phyloP scores from a whole-genome alignment of 1,140 invertebrate genomes.

The Anadara kagoshimensis region DNA sequence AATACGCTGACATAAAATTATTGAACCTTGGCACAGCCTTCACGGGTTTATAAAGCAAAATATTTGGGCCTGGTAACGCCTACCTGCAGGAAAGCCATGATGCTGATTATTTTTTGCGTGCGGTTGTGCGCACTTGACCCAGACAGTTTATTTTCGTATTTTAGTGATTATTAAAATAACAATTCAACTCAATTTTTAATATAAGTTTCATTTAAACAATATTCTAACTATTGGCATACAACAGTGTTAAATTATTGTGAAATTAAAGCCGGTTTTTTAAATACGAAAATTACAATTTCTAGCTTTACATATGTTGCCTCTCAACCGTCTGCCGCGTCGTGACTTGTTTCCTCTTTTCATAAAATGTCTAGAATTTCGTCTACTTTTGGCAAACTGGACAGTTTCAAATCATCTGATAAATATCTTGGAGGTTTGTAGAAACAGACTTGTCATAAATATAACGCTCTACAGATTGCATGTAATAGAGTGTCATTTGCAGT shows the following conservation, averaged over 20 bases:
- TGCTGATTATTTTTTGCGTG: background rate
- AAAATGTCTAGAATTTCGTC: constrained; percentile 55
- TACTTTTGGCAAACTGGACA: constrained; percentile 44
- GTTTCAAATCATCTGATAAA: constrained; percentile 44
- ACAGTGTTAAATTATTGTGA: background rate
- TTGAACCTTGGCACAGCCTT: too few species aligned
- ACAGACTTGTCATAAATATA: background rate
- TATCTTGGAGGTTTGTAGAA: constrained; percentile 49
- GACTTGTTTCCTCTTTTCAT: constrained; percentile 41
- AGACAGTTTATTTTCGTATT: constrained; percentile 14
- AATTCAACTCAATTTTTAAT: too few species aligned
- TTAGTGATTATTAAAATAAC: background rate
- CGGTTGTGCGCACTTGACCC: too few species aligned
- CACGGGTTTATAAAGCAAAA: too few species aligned
- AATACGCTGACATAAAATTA: too few species aligned
- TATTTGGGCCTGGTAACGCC: constrained; percentile 41
- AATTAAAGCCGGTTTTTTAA: background rate
- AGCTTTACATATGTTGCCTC: constrained; percentile 47
- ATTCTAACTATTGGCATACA: background rate
- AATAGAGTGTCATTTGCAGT: background rate
- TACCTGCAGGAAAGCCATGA: constrained; percentile 64
- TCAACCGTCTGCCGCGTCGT: constrained; percentile 52
- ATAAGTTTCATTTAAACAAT: too few species aligned
- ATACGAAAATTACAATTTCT: constrained; percentile 2
- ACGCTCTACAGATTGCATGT: background rate